These are phyloP conservation scores for Chaetodon trifasciatus DNA, from an alignment of 2,797 vertebrate genomes.

Conservation along the genomic window DNA sequence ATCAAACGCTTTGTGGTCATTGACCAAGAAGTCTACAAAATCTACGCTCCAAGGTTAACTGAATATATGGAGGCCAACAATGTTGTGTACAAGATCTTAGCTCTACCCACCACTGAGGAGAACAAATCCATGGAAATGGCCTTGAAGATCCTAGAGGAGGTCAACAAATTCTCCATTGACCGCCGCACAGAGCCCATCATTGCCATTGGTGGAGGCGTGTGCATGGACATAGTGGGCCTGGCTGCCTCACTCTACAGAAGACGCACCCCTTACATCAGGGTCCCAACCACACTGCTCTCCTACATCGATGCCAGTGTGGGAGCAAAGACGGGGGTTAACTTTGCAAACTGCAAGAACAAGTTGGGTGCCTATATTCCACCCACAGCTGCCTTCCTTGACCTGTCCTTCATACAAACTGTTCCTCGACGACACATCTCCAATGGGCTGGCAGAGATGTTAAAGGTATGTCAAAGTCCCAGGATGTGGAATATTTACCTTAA, in stretches of 20 bases:
- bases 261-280: constrained; percentile 88
- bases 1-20: constrained; percentile 87
- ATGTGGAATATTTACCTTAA: background rate
- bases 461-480: constrained; percentile 73
- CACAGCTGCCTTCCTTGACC: constrained; percentile 84
- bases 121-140: constrained; percentile 89
- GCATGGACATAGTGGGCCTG: constrained; percentile 88
- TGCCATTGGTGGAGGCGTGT: constrained; percentile 87
- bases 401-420: constrained; percentile 86
- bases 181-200: constrained; percentile 88
- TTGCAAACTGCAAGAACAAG: constrained; percentile 90
- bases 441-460: constrained; percentile 89
- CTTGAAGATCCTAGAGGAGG: constrained; percentile 86
- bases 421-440: constrained; percentile 88
- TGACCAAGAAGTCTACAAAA: constrained; percentile 85
- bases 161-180: constrained; percentile 87
- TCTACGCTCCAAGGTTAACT: constrained; percentile 84
- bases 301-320: constrained; percentile 89
- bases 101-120: constrained; percentile 87
- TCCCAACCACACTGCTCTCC: constrained; percentile 89
- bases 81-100: constrained; percentile 83
- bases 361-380: constrained; percentile 88
- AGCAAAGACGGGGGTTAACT: constrained; percentile 90
- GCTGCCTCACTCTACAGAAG: constrained; percentile 87
- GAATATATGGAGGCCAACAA: constrained; percentile 84